These are phyloP conservation scores for Drepana falcataria DNA, from an alignment of 2,888 invertebrate genomes.

Conservation along the genomic window DNA sequence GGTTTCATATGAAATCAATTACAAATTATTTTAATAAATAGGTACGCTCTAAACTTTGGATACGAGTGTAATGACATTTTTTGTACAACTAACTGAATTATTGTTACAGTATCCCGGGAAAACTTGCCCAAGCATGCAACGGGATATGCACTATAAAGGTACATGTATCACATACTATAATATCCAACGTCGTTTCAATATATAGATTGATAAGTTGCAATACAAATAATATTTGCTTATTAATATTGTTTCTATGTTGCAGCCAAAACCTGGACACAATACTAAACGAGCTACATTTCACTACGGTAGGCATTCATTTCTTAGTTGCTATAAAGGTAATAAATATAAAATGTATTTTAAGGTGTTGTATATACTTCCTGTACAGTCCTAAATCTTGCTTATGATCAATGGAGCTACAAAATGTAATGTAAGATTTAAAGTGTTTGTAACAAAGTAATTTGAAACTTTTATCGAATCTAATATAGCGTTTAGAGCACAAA, in stretches of 20 bases:
- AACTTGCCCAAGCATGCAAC: conserved; percentile 94
- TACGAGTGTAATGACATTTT: no score
- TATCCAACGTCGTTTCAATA: no score
- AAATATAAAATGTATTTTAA: conserved; percentile 24
- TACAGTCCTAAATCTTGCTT: conserved; percentile 61
- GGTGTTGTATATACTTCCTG: conserved; percentile 59
- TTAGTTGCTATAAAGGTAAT: conserved; percentile 43
- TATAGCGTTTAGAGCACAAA: conserved; percentile 11
- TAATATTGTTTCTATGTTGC: conserved; percentile 37
- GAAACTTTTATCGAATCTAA: conserved; percentile 8
- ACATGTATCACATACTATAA: conserved; percentile 14
- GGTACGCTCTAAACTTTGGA: no score
- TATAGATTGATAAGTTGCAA: not conserved
- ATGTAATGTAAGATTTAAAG: conserved; percentile 25
- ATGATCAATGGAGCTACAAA: conserved; percentile 45
- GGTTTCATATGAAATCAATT: conserved; percentile 18
- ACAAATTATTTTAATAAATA: conserved; percentile 9
- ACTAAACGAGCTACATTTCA: conserved; percentile 63
- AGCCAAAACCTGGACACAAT: conserved; percentile 94
- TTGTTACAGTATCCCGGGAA: conserved; percentile 83
- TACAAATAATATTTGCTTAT: not conserved
- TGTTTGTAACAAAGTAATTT: conserved; percentile 13
- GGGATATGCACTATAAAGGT: conserved; percentile 95
- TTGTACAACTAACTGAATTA: not conserved
- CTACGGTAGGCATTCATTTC: conserved; percentile 52